Conservation (phyloP, 1,140 invertebrate species). For the Thaumetopoea pityocampa region DNA sequence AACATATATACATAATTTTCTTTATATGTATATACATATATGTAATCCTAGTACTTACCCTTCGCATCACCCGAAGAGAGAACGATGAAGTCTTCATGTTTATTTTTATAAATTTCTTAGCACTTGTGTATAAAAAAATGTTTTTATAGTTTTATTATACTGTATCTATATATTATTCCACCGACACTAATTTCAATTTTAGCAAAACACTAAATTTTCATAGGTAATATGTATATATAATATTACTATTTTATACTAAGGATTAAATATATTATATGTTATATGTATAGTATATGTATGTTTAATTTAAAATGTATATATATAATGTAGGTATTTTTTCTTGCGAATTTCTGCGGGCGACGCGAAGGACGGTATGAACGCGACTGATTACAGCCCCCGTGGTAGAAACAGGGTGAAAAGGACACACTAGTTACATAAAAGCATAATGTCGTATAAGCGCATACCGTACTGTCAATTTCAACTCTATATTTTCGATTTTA, state of each 20-base stretch:
- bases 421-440: conserved; percentile 35
- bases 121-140: conserved; percentile 16
- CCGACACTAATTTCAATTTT: conserved; percentile 3
- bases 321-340: conserved; percentile 24
- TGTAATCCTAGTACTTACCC: conserved; percentile 76
- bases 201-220: too few species aligned
- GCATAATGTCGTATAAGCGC: conserved; percentile 26
- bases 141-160: conserved; percentile 4
- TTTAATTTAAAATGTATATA: conserved; percentile 21
- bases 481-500: conserved; percentile 15
- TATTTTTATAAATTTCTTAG: conserved; percentile 44
- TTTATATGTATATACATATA: too few species aligned
- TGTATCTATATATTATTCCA: conserved; percentile 7
- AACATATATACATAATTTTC: conserved; percentile 15
- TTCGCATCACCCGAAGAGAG: conserved; percentile 85
- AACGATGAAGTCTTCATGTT: conserved; percentile 87
- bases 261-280: conserved; percentile 23
- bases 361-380: conserved; percentile 59
- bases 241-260: too few species aligned
- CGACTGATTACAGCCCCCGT: conserved; percentile 60
- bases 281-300: conserved; percentile 30
- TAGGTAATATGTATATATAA: too few species aligned
- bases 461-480: conserved; percentile 8
- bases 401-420: conserved; percentile 63
- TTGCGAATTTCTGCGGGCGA: conserved; percentile 35